Percentiles rank a stretch among this genome's conserved stretches.
Evolutionary conservation across 2,797 vertebrate genomes (phyloP).

Genomic region (Cuculus canorus): DNA sequence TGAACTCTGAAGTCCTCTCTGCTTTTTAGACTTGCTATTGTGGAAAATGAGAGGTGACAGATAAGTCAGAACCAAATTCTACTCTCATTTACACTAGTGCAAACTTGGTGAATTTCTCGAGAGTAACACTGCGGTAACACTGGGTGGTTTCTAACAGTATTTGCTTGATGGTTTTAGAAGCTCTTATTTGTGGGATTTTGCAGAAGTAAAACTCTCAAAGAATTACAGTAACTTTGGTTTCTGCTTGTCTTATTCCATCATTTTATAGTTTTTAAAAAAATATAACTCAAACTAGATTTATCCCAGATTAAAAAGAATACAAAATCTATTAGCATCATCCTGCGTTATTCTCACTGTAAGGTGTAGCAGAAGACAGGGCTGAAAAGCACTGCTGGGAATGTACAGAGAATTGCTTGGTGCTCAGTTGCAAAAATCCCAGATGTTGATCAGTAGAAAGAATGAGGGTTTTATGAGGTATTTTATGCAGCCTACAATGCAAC

Average conservation of each 20-base stretch:
- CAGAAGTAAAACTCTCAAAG: neutral
- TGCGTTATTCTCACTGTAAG: neutral
- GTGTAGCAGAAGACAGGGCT: neutral
- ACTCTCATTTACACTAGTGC: constrained; percentile 23
- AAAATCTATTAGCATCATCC: neutral
- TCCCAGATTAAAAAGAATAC: neutral
- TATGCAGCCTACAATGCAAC: neutral
- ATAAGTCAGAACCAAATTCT: constrained; percentile 42
- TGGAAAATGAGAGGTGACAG: constrained; percentile 58
- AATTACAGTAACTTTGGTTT: neutral
- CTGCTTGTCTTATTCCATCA: neutral
- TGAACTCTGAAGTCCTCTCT: constrained; percentile 30
- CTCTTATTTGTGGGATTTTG: neutral
- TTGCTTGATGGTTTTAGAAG: neutral
- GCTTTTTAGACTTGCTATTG: constrained; percentile 35
- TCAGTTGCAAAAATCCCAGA: neutral
- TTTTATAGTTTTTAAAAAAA: neutral
- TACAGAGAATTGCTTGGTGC: neutral
- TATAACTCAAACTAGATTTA: neutral
- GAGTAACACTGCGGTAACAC: neutral
- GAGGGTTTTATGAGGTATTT: neutral
- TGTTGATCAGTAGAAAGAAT: neutral
- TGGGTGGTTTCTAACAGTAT: neutral
- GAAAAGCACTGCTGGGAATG: neutral
- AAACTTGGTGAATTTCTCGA: neutral